Conservation (phyloP, 2,888 invertebrate genomes). For the Rhamphomyia laevipes region DNA sequence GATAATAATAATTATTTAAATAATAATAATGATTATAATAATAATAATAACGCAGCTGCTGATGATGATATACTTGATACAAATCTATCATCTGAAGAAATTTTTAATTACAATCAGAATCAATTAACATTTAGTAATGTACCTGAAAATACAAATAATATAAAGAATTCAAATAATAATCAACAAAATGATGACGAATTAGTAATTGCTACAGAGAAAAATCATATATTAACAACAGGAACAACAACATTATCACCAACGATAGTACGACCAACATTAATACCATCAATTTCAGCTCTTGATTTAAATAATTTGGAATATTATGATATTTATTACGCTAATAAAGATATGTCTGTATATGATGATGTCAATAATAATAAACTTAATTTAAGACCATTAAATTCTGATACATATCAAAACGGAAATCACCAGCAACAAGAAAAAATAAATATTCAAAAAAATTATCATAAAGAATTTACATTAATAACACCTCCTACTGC, state of each 20-base stretch:
- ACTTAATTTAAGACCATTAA: conserved; percentile 31
- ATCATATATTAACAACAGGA: background rate
- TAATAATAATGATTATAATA: conserved; percentile 1
- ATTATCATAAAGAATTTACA: background rate
- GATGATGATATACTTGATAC: background rate
- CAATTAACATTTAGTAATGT: background rate
- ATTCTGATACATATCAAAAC: conserved; percentile 29
- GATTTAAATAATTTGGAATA: conserved; percentile 1
- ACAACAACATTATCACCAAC: conserved; percentile 7
- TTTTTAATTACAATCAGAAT: background rate
- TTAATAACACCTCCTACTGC: background rate
- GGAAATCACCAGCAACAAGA: conserved; percentile 11
- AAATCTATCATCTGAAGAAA: background rate
- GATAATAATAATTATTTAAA: conserved; percentile 7
- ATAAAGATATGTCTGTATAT: conserved; percentile 34
- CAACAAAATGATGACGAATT: background rate
- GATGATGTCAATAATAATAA: conserved; percentile 37
- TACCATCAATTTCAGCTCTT: background rate
- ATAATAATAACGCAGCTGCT: background rate
- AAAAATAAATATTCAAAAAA: background rate
- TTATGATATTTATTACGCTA: conserved; percentile 28
- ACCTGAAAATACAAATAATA: background rate
- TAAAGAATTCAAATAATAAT: background rate
- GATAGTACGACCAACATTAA: conserved; percentile 3
- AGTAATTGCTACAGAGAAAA: no score